Evolutionary conservation across 1,140 invertebrate genomes (phyloP), one percentile per base, ranked within the genome.

Genomic region (Listronotus oregonensis): DNA sequence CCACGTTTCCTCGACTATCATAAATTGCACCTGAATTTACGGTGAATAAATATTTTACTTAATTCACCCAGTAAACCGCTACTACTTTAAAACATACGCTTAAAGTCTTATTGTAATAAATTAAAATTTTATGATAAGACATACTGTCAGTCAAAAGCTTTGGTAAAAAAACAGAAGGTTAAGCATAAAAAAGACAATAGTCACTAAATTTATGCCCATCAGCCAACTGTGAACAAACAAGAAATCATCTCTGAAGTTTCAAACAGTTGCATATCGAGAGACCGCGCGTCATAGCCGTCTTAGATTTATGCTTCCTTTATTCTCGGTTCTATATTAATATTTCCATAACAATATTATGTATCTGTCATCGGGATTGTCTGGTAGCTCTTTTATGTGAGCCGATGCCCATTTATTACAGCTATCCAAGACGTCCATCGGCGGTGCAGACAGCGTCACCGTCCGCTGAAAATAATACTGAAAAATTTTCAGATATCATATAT

Each of bases 261-360:
- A 49, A 46, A 49, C 56, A 58, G 42, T 49, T 46, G 47, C 50
- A 11, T 42, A 40, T 31, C 40, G 51, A 44, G 49, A 63, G 32
- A 42, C 31, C 50, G 34, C 34, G 11, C 34, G 8, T 37, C 34
- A 63, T 63, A 63, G 46, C 31, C 39, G 40, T 57, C 58, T 49
- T 60, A 64, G 69, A 74, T 71, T 74, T 72, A 74, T 70, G 68
- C 64, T 70, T 69, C 64, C 70, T 72, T 74, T 74, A 59, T 72
- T 69, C 68, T 65, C 69, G 63, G 62, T 54, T 66, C 67, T 64
- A 72, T 73, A 75, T 74, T 75, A 75, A 75, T 75, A 75, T 75
- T 75, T 75, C 73, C 72, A 73, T 75, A 75, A 73, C 67, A 72
- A 75, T 75, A 75, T 75, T 72, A 70, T 73, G 73, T 72, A 71